Conservation (phyloP, 1,140 invertebrate genomes). For the Pinna nobilis region DNA sequence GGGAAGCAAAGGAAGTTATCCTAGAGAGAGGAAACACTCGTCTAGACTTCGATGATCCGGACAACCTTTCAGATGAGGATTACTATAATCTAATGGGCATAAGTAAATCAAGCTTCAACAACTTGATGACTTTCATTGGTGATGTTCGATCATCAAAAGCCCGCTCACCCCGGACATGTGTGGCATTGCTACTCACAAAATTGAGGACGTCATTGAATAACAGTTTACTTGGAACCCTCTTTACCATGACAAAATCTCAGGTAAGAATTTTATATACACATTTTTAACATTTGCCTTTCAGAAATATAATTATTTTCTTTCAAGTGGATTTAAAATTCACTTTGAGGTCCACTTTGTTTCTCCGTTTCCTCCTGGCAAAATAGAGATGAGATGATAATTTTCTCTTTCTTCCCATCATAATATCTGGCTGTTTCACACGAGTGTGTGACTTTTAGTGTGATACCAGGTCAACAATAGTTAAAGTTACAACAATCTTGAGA, state of each 20-base stretch:
- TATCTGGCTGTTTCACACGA: too few relatives aligned
- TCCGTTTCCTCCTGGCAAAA: too few relatives aligned
- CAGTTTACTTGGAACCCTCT: constrained; percentile 1
- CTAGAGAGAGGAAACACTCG: background rate
- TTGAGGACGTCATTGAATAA: constrained; percentile 12
- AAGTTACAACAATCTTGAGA: too few relatives aligned
- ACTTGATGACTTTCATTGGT: background rate
- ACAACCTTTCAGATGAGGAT: background rate
- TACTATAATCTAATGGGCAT: constrained; percentile 17
- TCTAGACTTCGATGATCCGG: constrained; percentile 14
- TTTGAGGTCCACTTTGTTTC: too few relatives aligned
- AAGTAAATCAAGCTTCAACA: background rate
- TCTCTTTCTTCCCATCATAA: too few relatives aligned
- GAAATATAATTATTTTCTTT: too few relatives aligned
- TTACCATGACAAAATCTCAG: constrained; percentile 13
- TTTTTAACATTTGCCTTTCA: too few relatives aligned
- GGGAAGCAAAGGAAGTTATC: background rate
- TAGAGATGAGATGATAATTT: too few relatives aligned
- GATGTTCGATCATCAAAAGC: background rate
- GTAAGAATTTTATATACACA: too few relatives aligned
- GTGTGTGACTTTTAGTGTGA: too few relatives aligned
- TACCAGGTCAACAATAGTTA: too few relatives aligned
- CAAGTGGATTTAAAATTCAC: too few relatives aligned
- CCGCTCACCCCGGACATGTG: constrained; percentile 11
- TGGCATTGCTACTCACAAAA: constrained; percentile 15